Percentiles rank a stretch among this genome's conserved stretches.
These are phyloP conservation scores for Leucoma salicis DNA, from an alignment of 2,888 invertebrate species.

Conservation along the genomic window DNA sequence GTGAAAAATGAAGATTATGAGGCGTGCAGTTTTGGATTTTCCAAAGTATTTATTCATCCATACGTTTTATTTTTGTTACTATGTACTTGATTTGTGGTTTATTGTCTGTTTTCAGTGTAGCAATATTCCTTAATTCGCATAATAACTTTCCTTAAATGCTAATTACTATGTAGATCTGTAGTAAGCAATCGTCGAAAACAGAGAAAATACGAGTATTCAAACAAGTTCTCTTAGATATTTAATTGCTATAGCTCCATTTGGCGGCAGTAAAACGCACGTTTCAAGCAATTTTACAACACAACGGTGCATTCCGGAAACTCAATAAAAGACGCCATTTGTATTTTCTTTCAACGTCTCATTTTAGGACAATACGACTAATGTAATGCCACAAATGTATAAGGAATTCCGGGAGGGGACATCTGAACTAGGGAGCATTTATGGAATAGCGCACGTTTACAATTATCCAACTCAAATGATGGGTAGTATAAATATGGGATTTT, in stretches of 20 bases:
- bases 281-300: conserved; percentile 43
- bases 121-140: too few relatives aligned
- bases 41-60: too few relatives aligned
- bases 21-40: too few relatives aligned
- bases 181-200: too few relatives aligned
- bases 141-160: too few relatives aligned
- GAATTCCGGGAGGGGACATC: conserved; percentile 59
- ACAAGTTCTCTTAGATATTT: conserved; percentile 11
- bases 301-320: conserved; percentile 49
- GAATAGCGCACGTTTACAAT: conserved; percentile 34
- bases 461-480: conserved; percentile 34
- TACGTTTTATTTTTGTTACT: too few relatives aligned
- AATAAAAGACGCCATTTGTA: conserved; percentile 60
- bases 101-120: too few relatives aligned
- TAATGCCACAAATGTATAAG: conserved; percentile 74
- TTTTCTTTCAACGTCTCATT: conserved; percentile 66
- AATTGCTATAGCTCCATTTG: conserved; percentile 28
- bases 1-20: too few relatives aligned
- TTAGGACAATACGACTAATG: conserved; percentile 71
- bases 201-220: conserved; percentile 3
- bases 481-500: conserved; percentile 32
- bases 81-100: too few relatives aligned
- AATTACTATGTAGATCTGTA: too few relatives aligned
- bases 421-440: conserved; percentile 46
- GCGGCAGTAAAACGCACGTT: conserved; percentile 30